phyloP scores from a whole-genome alignment of 1,140 invertebrate genomes.

The Delia radicum region DNA sequence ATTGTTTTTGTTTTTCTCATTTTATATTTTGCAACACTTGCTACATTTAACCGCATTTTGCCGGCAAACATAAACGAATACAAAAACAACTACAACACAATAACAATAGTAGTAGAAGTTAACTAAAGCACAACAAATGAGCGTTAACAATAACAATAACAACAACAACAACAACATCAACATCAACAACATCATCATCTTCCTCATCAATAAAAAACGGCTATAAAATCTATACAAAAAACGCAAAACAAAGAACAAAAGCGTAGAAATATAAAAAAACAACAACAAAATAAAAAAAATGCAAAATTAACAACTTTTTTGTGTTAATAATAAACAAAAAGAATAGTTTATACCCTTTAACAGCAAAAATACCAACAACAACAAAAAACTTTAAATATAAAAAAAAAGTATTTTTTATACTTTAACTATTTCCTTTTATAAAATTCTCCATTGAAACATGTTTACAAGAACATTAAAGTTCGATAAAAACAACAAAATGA shows the following conservation, averaged over 20 bases:
- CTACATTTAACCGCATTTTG: background rate
- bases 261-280: background rate
- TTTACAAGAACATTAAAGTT: slow-evolving; percentile 4
- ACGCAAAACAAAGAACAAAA: background rate
- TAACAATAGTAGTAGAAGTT: background rate
- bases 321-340: background rate
- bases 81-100: background rate
- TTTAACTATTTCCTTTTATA: background rate
- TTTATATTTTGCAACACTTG: background rate
- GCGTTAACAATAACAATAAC: background rate
- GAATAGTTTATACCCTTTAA: background rate
- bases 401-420: background rate
- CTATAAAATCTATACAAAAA: background rate
- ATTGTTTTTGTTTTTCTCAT: background rate
- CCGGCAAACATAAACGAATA: background rate
- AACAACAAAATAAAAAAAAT: background rate
- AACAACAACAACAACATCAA: background rate
- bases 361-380: background rate
- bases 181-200: background rate
- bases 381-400: background rate
- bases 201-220: background rate
- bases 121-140: background rate
- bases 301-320: background rate
- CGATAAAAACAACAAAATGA: slow-evolving; percentile 4
- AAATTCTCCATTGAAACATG: background rate